Base-by-base conservation (phyloP, 1,140 invertebrate genomes). In the Aricia agestis region DNA sequence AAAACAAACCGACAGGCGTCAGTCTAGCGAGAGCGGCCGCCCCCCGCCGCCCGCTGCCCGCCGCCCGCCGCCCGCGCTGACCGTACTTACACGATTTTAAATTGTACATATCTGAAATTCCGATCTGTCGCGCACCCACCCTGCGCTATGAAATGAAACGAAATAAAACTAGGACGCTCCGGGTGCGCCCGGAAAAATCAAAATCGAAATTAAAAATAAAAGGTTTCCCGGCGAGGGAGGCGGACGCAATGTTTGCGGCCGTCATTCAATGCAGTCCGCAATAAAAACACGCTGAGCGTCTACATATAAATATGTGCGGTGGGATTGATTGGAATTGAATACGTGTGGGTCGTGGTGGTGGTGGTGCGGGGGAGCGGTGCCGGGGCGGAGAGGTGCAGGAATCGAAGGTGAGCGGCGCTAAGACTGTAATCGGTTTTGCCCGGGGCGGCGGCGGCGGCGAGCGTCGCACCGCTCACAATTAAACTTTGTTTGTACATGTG, bases 91-190 rank as follows among this genome's bases (percentile, higher is more conserved):
- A 91, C 89, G 86, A 91, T 91, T 91, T 91, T 90, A 91, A 91
- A 91, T 91, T 91, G 89, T 91, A 91, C 89, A 91, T 91, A 91
- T 91, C 89, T 90, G 87, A 89, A 91, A 91, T 91, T 91, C 87
- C 89, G 86, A 90, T 89, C 87, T 86, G 89, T 90, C 87, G 87
- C 89, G 83, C 87, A 84, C 85, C 85, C 89, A 89, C 86, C 89
- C 89, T 78, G 85, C 86, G 85, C 87, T 91, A 91, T 91, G 89
- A 91, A 91, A 91, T 90, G 85, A 91, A 91, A 91, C 86, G 86
- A 91, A 91, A 91, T 89, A 91, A 91, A 91, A 91, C 79, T 86
- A 86, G 81, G 83, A 84, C 87, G 83, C 84, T 80, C 80, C 84
- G 80, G 80, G 83, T 78, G 80, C 83, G 86, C 83, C 79, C 82